These are phyloP conservation scores for Goniozus legneri DNA, from an alignment of 1,140 invertebrate genomes.

Conservation along the genomic window DNA sequence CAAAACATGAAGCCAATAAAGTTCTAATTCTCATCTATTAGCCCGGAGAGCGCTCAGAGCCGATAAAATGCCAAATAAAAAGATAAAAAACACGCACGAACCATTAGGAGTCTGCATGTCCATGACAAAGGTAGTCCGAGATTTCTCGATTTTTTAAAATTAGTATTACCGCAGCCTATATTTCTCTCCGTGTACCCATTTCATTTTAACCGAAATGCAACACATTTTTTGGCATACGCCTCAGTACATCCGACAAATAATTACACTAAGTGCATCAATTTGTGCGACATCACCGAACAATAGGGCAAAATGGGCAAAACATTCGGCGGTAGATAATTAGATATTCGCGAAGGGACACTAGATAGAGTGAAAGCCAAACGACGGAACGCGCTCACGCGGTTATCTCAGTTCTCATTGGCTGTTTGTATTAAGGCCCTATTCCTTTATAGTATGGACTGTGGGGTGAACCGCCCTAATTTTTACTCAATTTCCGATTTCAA, in stretches of 20 bases:
- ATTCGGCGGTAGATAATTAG: conserved; percentile 30
- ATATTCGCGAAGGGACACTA: too few species aligned
- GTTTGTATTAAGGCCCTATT: too few species aligned
- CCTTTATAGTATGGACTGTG: too few species aligned
- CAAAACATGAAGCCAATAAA: too few species aligned
- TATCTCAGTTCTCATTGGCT: too few species aligned
- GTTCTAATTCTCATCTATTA: neutral
- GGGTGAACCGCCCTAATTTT: too few species aligned
- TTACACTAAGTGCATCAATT: conserved; percentile 19
- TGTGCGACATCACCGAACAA: conserved; percentile 27
- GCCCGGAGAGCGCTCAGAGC: neutral
- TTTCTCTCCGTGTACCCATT: conserved; percentile 22
- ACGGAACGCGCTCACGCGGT: too few species aligned
- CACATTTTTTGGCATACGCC: conserved; percentile 20
- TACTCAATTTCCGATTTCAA: too few species aligned
- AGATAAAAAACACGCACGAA: conserved; percentile 37
- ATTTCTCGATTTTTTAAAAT: conserved; percentile 27
- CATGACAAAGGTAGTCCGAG: conserved; percentile 42
- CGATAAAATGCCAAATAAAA: neutral
- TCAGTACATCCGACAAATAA: conserved; percentile 10
- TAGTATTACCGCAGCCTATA: conserved; percentile 38
- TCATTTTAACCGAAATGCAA: conserved; percentile 21
- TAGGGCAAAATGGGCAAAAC: conserved; percentile 37
- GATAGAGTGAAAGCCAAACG: too few species aligned
- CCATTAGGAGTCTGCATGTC: conserved; percentile 55